These are phyloP conservation scores for Malthinus seriepunctatus DNA, from an alignment of 2,888 invertebrate genomes.

Conservation along the genomic window DNA sequence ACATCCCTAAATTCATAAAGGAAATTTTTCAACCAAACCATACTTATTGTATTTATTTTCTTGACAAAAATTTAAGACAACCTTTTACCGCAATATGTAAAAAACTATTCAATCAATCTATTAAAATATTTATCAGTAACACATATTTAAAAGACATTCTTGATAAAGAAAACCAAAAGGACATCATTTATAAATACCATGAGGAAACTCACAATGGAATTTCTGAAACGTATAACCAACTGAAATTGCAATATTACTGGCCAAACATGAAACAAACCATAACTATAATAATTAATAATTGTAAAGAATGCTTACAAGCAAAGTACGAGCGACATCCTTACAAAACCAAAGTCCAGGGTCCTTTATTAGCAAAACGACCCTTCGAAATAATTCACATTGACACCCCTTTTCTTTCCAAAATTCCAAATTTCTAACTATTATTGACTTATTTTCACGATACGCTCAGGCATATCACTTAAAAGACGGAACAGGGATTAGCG, in stretches of 20 bases:
- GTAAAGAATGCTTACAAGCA: neutral
- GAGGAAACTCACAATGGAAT: neutral
- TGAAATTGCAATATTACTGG: slow-evolving; percentile 1
- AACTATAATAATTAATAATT: neutral
- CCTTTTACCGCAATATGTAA: neutral
- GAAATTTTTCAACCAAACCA: neutral
- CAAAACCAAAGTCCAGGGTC: neutral
- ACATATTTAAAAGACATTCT: neutral
- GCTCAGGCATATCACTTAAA: neutral
- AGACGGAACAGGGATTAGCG: neutral
- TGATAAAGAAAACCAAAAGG: neutral
- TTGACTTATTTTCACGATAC: slow-evolving; percentile 2
- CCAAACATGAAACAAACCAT: slow-evolving; percentile 3
- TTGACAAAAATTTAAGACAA: neutral
- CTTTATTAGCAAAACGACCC: neutral
- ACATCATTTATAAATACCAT: neutral
- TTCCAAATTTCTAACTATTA: neutral
- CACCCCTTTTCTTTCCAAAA: slow-evolving; percentile 3
- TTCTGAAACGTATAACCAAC: neutral
- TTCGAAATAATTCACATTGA: slow-evolving; percentile 6
- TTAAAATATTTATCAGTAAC: neutral
- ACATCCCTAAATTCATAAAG: neutral
- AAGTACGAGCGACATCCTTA: slow-evolving; percentile 5
- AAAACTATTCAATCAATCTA: neutral
- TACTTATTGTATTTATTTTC: neutral